Evolutionary conservation across 2,797 vertebrate species (phyloP), one percentile per base, ranked within the genome.

Genomic region (Eulemur albifrons): DNA sequence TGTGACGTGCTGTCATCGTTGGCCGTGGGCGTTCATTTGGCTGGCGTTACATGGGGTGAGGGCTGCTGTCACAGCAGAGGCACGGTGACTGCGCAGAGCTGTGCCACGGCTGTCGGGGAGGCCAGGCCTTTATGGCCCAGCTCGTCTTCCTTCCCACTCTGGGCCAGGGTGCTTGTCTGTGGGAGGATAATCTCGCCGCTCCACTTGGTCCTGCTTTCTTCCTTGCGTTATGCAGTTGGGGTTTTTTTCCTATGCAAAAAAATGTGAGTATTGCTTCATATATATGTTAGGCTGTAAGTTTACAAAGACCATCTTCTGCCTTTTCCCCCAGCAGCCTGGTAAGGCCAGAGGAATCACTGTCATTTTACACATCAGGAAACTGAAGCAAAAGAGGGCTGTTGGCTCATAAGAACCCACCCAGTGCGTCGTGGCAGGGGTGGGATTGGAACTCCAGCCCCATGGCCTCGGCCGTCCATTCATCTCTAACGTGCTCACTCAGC

Each of bases 51-150:
- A 4, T 38, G n/a, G 35, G 8, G 6, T 30, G 54, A 52, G 6
- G 6, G 25, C 15, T 27, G n/a, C 93, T 52, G 70, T 87, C 72
- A 12, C 18, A 11, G 79, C 80, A 94, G 61, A 43, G 3, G 2
- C 25, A 27, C 0, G 0, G 54, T 11, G 35, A 12, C 70, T 23
- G 0, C 0, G 0, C 20, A 1, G 67, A 23, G 30, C 27, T 15
- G 5, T 9, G 6, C 4, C 69, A 2, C n/a, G 14, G 69, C 79
- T 32, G 1, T 20, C 4, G 0, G 2, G 25, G 57, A 9, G 61
- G 2, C 1, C n/a, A 1, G 23, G 76, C 57, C 80, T 38, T 27
- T 1, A 2, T 43, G 18, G 2, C 75, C 48, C 10, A 0, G 0
- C 72, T n/a, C 21, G 2, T 50, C 69, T 5, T 48, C n/a, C 50